These are phyloP conservation scores for Crocallis elinguaria DNA, from an alignment of 2,888 invertebrate species.

Conservation along the genomic window DNA sequence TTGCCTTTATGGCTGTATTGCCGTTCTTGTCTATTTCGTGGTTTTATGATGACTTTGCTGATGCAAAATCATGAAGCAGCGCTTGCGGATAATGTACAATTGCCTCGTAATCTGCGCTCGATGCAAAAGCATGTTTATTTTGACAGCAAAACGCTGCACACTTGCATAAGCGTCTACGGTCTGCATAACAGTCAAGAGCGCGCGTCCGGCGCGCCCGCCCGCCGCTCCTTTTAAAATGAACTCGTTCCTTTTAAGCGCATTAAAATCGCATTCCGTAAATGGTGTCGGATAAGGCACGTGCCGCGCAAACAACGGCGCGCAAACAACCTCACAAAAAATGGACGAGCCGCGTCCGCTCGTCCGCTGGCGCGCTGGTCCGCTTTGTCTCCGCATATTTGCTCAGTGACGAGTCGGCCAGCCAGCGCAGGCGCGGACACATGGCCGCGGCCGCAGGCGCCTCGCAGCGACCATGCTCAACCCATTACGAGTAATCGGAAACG, in stretches of 20 bases:
- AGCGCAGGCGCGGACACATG: conserved; percentile 4
- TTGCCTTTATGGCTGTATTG: too few species aligned
- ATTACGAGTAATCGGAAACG: conserved; percentile 39
- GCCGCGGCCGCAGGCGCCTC: conserved; percentile 7
- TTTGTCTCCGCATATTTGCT: conserved; percentile 6
- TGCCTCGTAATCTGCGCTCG: too few species aligned
- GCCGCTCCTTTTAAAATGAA: conserved; percentile 57
- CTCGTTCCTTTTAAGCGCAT: conserved; percentile 71
- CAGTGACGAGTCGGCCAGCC: neutral
- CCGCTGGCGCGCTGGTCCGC: too few species aligned
- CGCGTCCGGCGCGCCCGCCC: conserved; percentile 14
- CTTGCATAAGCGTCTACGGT: too few species aligned
- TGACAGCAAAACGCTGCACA: too few species aligned
- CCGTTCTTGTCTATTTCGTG: too few species aligned
- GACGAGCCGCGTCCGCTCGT: conserved; percentile 8
- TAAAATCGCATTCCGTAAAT: conserved; percentile 77
- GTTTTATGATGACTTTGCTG: too few species aligned
- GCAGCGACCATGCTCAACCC: conserved; percentile 26
- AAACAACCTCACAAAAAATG: conserved; percentile 24
- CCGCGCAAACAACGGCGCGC: conserved; percentile 55
- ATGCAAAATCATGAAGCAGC: too few species aligned
- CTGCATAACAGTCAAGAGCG: too few species aligned
- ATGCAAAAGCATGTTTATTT: too few species aligned
- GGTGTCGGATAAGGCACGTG: conserved; percentile 78
- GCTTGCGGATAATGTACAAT: too few species aligned